Evolutionary conservation across 2,113 vertebrate genomes (phyloP), one percentile per base, ranked within the genome.

Genomic region (Gopherus evgoodei): DNA sequence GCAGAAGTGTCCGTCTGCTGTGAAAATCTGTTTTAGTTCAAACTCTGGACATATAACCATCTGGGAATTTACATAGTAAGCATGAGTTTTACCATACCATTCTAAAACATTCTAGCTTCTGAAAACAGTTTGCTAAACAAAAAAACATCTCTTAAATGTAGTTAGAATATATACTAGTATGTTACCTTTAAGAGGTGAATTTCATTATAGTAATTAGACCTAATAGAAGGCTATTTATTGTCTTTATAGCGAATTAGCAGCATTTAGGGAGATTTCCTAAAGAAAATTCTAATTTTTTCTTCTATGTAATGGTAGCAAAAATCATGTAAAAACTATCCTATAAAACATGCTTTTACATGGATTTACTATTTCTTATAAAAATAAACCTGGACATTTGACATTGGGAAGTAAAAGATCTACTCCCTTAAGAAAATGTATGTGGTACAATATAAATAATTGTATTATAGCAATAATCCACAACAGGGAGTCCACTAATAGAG

Each of bases 101-200:
- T 47, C 8, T 82, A 59, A 94, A 91, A 86, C 90, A 82, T 25
- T 82, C 13, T 79, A 25, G 49, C 72, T 11, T 8, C 31, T 57
- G 44, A 87, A 89, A 24, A 31, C 12, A 89, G 8, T 9, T 93
- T 93, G 31, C 79, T 83, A 25, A 91, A 50, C 47, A 86, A 3
- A 22, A 3, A 10, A 54, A 8, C n/a, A 44, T 86, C 35, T 90
- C 93, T 90, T 52, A 81, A 81, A 59, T 1, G 0, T 14, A 83
- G 6, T 57, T 86, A 69, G 16, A 86, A 16, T 93, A 84, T 6
- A 19, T 93, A 82, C 6, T 52, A 27, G 1, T 47, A 8, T 69
- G 3, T 42, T 93, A 5, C 52, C 16, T 89, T 89, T 91, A 87
- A 90, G 16, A 87, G 8, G 10, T 94, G 91, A 59, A 93, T 86